A percentile compares a stretch with the other conserved stretches of the same genome.
Conservation (phyloP, 2,113 vertebrate genomes). For the Antechinus flavipes region DNA sequence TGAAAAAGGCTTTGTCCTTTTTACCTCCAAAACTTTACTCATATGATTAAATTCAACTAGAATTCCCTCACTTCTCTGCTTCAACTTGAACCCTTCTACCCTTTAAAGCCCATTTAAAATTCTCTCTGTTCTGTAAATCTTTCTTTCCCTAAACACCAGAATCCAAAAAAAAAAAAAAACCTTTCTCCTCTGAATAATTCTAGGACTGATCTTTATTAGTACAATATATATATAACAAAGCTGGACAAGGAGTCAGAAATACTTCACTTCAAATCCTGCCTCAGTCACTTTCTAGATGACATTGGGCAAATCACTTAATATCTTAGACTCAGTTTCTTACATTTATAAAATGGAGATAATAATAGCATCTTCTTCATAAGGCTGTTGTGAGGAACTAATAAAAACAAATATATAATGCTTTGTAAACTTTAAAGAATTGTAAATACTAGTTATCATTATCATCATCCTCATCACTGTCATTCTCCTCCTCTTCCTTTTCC, state of each 20-base stretch:
- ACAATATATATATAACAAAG: not conserved
- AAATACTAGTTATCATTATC: no score
- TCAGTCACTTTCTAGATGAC: not conserved
- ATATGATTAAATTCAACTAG: not conserved
- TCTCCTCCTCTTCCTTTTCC: no score
- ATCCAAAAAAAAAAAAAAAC: not conserved
- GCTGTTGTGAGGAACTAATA: no score
- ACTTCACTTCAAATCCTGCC: not conserved
- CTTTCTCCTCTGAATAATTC: not conserved
- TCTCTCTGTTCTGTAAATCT: not conserved
- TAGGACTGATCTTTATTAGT: not conserved
- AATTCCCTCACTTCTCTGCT: not conserved
- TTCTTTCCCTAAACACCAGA: not conserved
- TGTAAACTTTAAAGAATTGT: no score
- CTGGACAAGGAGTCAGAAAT: not conserved
- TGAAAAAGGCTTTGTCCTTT: not conserved
- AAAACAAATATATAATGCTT: no score
- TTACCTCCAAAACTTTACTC: not conserved
- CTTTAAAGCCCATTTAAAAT: not conserved
- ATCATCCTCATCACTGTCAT: no score
- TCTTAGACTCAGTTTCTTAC: not conserved
- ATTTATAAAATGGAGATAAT: not conserved
- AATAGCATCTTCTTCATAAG: not conserved
- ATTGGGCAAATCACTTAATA: not conserved
- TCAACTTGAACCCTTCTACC: not conserved